A percentile compares a stretch with the other conserved stretches of the same genome.
phyloP scores from a whole-genome alignment of 53 echinoderm and acorn worm species.

The Paracentrotus lividus region DNA sequence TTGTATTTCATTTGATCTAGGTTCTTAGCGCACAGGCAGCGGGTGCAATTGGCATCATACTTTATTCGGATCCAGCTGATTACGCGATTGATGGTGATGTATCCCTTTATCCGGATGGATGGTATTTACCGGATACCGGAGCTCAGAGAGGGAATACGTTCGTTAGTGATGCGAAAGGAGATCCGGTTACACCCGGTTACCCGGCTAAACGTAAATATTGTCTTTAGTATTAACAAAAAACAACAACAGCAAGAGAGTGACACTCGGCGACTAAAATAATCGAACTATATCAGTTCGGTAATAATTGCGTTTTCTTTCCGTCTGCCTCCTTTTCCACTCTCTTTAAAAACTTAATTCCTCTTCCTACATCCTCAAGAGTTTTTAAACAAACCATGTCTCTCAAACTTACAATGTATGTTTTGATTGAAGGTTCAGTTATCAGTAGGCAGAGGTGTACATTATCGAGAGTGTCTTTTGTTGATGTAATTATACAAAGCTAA shows the following conservation, averaged over 20 bases:
- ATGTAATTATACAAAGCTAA: too few relatives aligned
- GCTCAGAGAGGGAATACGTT: conserved; percentile 91
- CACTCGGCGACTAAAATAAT: too few relatives aligned
- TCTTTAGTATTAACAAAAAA: neutral
- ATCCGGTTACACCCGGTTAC: conserved; percentile 94
- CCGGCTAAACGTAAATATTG: conserved; percentile 85
- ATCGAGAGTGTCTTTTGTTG: too few relatives aligned
- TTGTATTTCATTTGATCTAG: neutral
- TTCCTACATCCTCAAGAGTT: too few relatives aligned
- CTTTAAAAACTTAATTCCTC: too few relatives aligned
- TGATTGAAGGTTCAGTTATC: too few relatives aligned
- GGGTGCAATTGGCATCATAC: conserved; percentile 89
- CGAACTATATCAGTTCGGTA: too few relatives aligned
- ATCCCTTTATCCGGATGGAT: conserved; percentile 85
- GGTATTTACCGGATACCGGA: conserved; percentile 94
- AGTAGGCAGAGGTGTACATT: too few relatives aligned
- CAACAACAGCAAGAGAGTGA: neutral
- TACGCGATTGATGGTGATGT: conserved; percentile 84
- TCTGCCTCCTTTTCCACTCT: too few relatives aligned
- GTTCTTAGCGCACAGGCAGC: conserved; percentile 48
- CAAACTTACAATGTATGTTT: too few relatives aligned
- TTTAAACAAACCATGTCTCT: too few relatives aligned
- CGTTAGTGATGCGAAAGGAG: conserved; percentile 88
- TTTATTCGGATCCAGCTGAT: conserved; percentile 96
- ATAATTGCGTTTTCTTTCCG: too few relatives aligned